Conservation (phyloP, 2,888 invertebrate genomes). For the Cephus nigrinus region DNA sequence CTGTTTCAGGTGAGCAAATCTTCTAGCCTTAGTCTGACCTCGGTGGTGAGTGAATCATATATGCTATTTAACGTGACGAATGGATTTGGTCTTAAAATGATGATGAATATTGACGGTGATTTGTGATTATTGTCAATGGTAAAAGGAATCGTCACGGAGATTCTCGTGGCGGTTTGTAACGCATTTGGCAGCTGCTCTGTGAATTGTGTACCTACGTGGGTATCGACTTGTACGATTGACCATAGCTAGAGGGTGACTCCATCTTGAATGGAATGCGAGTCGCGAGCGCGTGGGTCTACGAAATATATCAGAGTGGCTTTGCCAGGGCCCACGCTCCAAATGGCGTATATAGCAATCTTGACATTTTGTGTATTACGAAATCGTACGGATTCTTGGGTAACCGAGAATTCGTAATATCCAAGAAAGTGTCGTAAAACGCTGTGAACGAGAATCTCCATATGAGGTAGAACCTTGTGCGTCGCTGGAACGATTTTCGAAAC, state of each 20-base stretch:
- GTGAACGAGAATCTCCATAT: background rate
- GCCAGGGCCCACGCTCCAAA: slow-evolving; percentile 33
- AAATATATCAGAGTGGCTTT: slow-evolving; percentile 41
- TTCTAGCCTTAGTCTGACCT: background rate
- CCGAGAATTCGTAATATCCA: background rate
- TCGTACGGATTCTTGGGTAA: slow-evolving; percentile 3
- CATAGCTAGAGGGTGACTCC: slow-evolving; percentile 30
- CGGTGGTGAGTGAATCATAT: background rate
- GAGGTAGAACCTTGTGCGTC: background rate
- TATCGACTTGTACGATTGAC: slow-evolving; percentile 45
- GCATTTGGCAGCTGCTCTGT: slow-evolving; percentile 40
- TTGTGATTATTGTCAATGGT: background rate
- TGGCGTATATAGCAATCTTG: background rate
- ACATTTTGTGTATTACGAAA: slow-evolving; percentile 6
- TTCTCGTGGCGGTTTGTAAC: slow-evolving; percentile 18
- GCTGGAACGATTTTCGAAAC: too few relatives aligned
- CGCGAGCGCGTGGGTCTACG: slow-evolving; percentile 38
- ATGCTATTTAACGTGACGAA: background rate
- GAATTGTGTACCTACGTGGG: slow-evolving; percentile 35
- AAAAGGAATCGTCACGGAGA: background rate
- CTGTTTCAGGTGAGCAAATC: background rate
- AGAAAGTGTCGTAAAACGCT: background rate
- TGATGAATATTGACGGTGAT: background rate
- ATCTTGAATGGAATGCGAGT: slow-evolving; percentile 48
- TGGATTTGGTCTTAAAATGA: background rate